phyloP scores from a whole-genome alignment of 2,113 vertebrate species.

The Mesembrinibis cayennensis region DNA sequence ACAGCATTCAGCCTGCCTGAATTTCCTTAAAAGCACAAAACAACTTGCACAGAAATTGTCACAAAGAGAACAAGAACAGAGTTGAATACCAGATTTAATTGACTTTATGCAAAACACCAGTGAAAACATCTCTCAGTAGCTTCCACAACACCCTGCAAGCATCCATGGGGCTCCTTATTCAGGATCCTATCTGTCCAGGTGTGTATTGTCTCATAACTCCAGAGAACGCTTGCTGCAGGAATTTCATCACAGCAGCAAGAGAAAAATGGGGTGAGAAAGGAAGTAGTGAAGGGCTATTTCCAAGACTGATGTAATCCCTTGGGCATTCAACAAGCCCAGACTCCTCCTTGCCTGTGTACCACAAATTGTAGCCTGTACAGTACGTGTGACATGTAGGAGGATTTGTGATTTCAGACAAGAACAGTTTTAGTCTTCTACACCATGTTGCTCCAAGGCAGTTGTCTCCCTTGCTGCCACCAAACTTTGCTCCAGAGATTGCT shows the following conservation, averaged over 20 bases:
- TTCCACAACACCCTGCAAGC: neutral
- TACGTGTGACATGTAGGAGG: accelerated
- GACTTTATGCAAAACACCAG: neutral
- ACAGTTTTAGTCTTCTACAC: neutral
- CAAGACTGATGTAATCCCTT: neutral
- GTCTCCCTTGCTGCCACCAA: neutral
- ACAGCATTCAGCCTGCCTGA: neutral
- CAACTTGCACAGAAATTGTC: neutral
- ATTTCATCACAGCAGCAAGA: neutral
- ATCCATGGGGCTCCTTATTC: accelerated
- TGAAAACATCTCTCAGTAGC: neutral
- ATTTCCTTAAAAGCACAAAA: neutral
- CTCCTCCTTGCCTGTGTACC: neutral
- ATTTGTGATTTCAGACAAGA: neutral
- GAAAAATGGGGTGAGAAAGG: neutral
- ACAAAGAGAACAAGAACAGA: neutral
- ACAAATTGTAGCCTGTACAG: neutral
- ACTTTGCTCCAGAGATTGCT: neutral
- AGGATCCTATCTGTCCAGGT: neutral
- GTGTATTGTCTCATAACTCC: neutral
- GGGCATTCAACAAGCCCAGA: neutral
- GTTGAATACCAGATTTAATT: neutral
- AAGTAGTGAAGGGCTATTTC: neutral
- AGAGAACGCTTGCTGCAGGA: neutral
- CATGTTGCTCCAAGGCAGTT: neutral